These are phyloP conservation scores for Eupithecia abbreviata DNA, from an alignment of 2,888 invertebrate genomes.

Conservation along the genomic window DNA sequence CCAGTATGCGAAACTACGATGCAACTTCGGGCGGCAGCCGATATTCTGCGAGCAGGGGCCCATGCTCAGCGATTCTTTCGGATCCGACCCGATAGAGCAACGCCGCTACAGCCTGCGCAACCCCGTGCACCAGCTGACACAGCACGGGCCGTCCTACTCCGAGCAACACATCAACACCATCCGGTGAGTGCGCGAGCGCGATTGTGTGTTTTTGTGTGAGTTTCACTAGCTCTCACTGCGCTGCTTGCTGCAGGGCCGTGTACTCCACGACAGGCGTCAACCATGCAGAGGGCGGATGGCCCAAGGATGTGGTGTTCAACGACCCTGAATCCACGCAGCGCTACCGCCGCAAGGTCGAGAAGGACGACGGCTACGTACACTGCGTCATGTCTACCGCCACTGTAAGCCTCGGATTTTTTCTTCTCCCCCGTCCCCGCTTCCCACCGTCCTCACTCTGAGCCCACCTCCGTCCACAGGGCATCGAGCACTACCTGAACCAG, in stretches of 20 bases:
- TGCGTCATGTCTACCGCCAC: conserved; percentile 83
- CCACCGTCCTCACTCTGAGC: no score
- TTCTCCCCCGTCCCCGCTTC: not conserved
- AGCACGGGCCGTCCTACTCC: conserved; percentile 71
- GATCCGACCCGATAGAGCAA: conserved; percentile 58
- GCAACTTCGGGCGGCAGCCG: conserved; percentile 77
- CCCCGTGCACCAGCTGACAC: conserved; percentile 79
- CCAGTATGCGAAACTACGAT: conserved; percentile 73
- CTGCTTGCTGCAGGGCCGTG: conserved; percentile 59
- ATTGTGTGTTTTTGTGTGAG: not conserved
- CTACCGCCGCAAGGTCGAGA: conserved; percentile 90
- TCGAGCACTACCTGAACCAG: conserved; percentile 93
- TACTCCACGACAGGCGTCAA: conserved; percentile 81
- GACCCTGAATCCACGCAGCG: conserved; percentile 89
- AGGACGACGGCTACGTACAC: conserved; percentile 89
- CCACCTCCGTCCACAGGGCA: conserved; percentile 80
- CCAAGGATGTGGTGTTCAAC: conserved; percentile 86
- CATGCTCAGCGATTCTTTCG: conserved; percentile 65
- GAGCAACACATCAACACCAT: conserved; percentile 84
- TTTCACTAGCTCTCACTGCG: not conserved
- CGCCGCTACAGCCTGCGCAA: conserved; percentile 76
- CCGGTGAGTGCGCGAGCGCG: conserved; percentile 52
- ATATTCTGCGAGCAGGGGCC: conserved; percentile 75
- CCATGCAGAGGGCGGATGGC: conserved; percentile 94
- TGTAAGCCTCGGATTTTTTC: conserved; percentile 46